These are phyloP conservation scores for Takifugu bimaculatus DNA, from an alignment of 2,113 vertebrate species.

Conservation along the genomic window DNA sequence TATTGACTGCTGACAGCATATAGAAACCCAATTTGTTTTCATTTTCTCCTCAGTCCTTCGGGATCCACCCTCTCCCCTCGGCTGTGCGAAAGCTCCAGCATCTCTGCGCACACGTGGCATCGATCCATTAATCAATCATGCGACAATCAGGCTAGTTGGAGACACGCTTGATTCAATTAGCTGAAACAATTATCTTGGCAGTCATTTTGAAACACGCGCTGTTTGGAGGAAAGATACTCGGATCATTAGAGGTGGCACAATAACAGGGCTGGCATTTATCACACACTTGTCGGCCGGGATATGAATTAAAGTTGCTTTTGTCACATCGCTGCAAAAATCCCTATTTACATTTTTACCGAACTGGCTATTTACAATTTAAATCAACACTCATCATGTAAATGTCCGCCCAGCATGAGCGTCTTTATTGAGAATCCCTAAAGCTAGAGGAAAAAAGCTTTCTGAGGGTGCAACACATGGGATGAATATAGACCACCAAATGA, in stretches of 20 bases:
- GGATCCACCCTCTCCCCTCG: not conserved
- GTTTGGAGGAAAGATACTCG: slow-evolving; percentile 26
- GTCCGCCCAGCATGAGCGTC: not conserved
- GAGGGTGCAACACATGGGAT: too few relatives aligned
- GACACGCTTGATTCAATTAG: slow-evolving; percentile 52
- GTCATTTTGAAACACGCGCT: slow-evolving; percentile 29
- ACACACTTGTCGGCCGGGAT: slow-evolving; percentile 27
- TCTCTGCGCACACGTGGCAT: slow-evolving; percentile 13
- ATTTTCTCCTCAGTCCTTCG: slow-evolving; percentile 2
- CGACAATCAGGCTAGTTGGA: slow-evolving; percentile 38
- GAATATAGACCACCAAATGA: too few relatives aligned
- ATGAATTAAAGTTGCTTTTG: slow-evolving; percentile 13
- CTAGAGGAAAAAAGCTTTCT: not conserved
- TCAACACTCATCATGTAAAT: too few relatives aligned
- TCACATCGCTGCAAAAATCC: not conserved
- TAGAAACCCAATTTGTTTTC: slow-evolving; percentile 1
- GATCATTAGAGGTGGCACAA: slow-evolving; percentile 43
- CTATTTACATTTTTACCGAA: not conserved
- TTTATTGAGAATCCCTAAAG: not conserved
- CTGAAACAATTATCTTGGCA: slow-evolving; percentile 17
- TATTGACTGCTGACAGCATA: not conserved
- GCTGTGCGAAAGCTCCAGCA: not conserved
- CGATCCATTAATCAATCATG: slow-evolving; percentile 45
- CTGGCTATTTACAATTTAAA: not conserved
- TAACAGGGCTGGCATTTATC: slow-evolving; percentile 53